Evolutionary conservation across 1,140 invertebrate genomes (phyloP).

Genomic region (Drosophila kepulauana): DNA sequence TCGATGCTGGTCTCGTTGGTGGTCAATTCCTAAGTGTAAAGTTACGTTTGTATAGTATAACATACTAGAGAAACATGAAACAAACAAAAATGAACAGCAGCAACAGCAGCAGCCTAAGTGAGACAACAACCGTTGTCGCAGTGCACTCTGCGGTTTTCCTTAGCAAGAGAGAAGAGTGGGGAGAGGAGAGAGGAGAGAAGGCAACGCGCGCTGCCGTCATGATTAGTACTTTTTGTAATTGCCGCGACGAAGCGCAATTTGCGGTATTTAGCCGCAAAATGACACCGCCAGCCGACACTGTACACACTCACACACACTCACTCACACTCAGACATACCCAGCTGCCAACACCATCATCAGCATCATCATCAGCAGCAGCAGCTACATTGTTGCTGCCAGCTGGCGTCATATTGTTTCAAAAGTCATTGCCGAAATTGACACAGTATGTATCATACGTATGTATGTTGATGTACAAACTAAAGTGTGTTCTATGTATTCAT

Average conservation of each 20-base stretch:
- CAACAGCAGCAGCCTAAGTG: constrained; percentile 5
- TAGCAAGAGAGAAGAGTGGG: constrained; percentile 8
- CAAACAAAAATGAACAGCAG: constrained; percentile 28
- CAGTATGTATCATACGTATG: constrained; percentile 37
- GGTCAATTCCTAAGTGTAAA: constrained; percentile 88
- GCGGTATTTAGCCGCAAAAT: constrained; percentile 77
- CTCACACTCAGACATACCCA: constrained; percentile 9
- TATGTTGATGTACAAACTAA: not conserved
- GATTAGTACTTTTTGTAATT: constrained; percentile 81
- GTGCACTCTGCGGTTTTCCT: constrained; percentile 12
- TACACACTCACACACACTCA: constrained; percentile 9
- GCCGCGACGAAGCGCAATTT: constrained; percentile 76
- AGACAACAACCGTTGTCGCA: constrained; percentile 27
- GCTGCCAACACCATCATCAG: constrained; percentile 22
- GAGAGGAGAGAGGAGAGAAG: constrained; percentile 36
- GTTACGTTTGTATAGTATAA: constrained; percentile 59
- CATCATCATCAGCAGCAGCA: constrained; percentile 28
- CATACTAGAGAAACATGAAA: constrained; percentile 20
- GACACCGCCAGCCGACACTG: constrained; percentile 49
- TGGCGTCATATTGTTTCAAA: constrained; percentile 74
- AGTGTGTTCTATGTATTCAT: not conserved
- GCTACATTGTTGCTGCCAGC: constrained; percentile 17
- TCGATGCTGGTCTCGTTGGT: constrained; percentile 87
- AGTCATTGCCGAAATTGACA: constrained; percentile 74
- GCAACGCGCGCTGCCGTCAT: constrained; percentile 56